Evolutionary conservation across 2,797 vertebrate species (phyloP), one percentile per base, ranked within the genome.

Genomic region (Parauchenoglanis ngamensis): DNA sequence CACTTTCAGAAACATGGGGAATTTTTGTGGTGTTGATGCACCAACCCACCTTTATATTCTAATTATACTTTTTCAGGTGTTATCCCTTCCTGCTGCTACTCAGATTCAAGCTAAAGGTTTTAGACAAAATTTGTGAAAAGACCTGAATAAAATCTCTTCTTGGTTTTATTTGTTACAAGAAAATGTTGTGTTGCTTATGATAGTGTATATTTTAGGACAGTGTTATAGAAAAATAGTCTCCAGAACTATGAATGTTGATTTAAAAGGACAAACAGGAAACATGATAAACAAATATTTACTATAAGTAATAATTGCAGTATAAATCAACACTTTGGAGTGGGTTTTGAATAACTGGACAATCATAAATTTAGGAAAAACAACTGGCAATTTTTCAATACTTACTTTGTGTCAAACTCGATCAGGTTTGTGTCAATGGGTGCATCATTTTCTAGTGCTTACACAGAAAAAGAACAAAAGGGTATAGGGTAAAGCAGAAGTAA

Each of bases 371-470:
- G 4, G 21, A 54, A 77, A 28, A n/a, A 52, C 4, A 15, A n/a
- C 3, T 49, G 23, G 12, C 25, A 81, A 28, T 68, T 31, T 31
- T 31, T 59, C 7, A 54, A 59, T 44, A 90, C 97, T 97, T 97
- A 99, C 98, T 98, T 96, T 89, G 98, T 98, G 93, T 99, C 98
- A 87, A 99, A 98, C 92, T 98, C 96, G 90, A 99, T 99, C 91
- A 99, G 96, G 92, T 99, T 98, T 87, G 97, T 97, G 93, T 98
- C 97, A 91, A 98, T 95, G 0, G 97, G 97, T 0, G 95, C 94
- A 91, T 98, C 97, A 3, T 94, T 95, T 92, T 98, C 98, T 92
- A 97, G 94, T 95, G 95, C 98, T 98, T 92, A 72, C 88, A 92
- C 40, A 87, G 54, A 87, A 87, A 85, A 85, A 87, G 17, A 77